Evolutionary conservation across 2,888 invertebrate genomes (phyloP).

Genomic region (Lasioglossum morio): DNA sequence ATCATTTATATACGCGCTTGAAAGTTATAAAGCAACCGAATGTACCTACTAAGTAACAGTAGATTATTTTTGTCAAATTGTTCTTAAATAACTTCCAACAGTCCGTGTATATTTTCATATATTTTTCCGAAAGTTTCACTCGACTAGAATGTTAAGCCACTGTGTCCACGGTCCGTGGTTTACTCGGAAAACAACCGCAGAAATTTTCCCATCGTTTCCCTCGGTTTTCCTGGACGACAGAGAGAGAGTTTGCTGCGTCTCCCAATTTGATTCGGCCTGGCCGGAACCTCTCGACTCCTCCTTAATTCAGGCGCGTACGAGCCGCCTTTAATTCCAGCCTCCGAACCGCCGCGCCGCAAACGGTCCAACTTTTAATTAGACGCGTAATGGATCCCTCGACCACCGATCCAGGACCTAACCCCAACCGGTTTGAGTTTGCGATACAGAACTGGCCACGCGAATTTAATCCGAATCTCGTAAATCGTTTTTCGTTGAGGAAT

Average conservation of each 20-base stretch:
- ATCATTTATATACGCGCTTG: too few species aligned
- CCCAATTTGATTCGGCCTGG: not conserved
- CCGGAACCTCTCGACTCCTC: constrained; percentile 3
- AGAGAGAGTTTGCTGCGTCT: not conserved
- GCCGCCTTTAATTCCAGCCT: constrained; percentile 53
- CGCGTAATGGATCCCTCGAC: constrained; percentile 32
- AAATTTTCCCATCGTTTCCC: not conserved
- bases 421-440: not conserved
- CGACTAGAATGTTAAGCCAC: not conserved
- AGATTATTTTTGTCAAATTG: too few species aligned
- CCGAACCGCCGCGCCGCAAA: not conserved
- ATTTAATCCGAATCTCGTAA: not conserved
- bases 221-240: not conserved
- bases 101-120: not conserved
- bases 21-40: too few species aligned
- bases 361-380: constrained; percentile 61
- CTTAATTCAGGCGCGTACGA: constrained; percentile 56
- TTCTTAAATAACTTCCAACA: too few species aligned
- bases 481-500: too few species aligned
- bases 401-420: not conserved
- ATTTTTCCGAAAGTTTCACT: not conserved
- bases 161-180: not conserved
- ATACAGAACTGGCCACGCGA: not conserved
- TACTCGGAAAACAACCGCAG: not conserved
- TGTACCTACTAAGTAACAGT: too few species aligned